Base-by-base conservation (phyloP, 2,797 vertebrate species). In the Paramormyrops hopkinsi region DNA sequence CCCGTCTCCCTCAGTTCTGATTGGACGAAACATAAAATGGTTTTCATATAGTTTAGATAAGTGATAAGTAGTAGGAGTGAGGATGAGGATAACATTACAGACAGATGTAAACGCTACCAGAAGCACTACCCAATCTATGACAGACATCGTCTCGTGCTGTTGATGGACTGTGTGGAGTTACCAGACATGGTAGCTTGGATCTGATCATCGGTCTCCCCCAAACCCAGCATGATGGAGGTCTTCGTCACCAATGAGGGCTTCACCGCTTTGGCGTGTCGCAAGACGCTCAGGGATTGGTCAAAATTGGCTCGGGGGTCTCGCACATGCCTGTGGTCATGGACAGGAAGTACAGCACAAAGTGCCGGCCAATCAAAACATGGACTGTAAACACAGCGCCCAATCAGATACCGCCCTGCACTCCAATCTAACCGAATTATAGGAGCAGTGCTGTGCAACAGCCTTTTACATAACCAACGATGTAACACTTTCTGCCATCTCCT, bases 211-310 rank as follows among this genome's bases (percentile, higher is more conserved):
- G 96, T 97, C 94, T 99, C 98, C 0, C 98, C 99, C 0, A 99
- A 95, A 14, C 98, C 99, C 93, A 99, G 92, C 98, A 99, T 99
- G 79, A 99, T 96, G 59, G 98, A 99, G 0, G 99, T 99, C 95
- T 99, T 99, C 1, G 98, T 98, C 89, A 99, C 94, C 33, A 98
- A 0, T 0, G 91, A 88, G 0, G 97, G 96, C 37, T 95, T 97
- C 4, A 97, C 95, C 53, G 95, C 93, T 89, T 99, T 99, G 1
- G 96, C 97, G 0, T 97, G 97, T 65, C 94, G 97, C 92, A 99
- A 94, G 89, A 99, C 96, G 0, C 94, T 94, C 1, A 99, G 0
- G 0, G 98, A 99, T 89, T 99, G 99, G 92, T 97, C 95, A 1
- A 99, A 95, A 95, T 96, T 97, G 44, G 98, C 99, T 90, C 98